These are phyloP conservation scores for Bufotes viridis DNA, from an alignment of 2,797 vertebrate genomes.

Conservation along the genomic window DNA sequence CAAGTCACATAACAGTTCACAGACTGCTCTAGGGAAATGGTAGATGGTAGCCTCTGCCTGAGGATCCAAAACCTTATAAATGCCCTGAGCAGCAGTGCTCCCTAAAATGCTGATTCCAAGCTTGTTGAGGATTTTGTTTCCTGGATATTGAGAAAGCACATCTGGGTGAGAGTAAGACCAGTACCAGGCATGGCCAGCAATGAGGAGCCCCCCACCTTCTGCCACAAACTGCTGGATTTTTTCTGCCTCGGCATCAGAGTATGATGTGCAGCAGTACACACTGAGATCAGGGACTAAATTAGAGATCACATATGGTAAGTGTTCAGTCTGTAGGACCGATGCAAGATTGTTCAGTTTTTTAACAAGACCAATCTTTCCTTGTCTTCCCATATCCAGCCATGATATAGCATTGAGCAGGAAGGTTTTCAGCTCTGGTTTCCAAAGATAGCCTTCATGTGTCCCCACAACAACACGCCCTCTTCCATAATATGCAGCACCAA, in stretches of 20 bases:
- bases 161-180: conserved; percentile 77
- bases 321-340: conserved; percentile 63
- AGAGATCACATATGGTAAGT: conserved; percentile 65
- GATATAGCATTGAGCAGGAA: conserved; percentile 73
- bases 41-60: conserved; percentile 66
- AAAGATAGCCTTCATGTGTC: conserved; percentile 71
- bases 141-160: conserved; percentile 72
- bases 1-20: conserved; percentile 70
- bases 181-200: conserved; percentile 85
- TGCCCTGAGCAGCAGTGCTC: conserved; percentile 61
- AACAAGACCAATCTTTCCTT: conserved; percentile 72
- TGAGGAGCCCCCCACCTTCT: conserved; percentile 85
- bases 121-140: conserved; percentile 76
- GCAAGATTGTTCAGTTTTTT: conserved; percentile 65
- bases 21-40: conserved; percentile 72
- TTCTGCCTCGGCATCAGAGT: conserved; percentile 60
- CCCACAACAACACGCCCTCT: conserved; percentile 72
- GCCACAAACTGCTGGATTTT: conserved; percentile 74
- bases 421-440: conserved; percentile 65
- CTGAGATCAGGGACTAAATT: conserved; percentile 64
- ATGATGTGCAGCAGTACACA: conserved; percentile 74
- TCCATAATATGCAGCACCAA: conserved; percentile 73
- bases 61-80: conserved; percentile 30
- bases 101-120: conserved; percentile 77
- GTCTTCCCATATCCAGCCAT: conserved; percentile 73